Base-by-base conservation (phyloP, 2,797 vertebrate species). In the Vespertilio murinus region DNA sequence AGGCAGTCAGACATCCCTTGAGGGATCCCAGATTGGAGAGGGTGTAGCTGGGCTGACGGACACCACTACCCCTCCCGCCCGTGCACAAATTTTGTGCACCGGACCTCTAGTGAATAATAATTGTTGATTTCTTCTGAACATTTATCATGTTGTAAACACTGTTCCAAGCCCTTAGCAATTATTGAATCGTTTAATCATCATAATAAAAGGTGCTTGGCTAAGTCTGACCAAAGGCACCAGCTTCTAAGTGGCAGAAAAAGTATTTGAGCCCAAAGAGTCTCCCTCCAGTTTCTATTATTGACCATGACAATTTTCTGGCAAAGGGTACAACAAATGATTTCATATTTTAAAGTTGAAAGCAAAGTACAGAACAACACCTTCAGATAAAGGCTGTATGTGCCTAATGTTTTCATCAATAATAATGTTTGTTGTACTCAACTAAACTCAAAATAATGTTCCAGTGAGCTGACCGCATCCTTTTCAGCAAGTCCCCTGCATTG, bases 351-450 rank as follows among this genome's bases (percentile, higher is more conserved):
- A 73, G 42, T 64, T 83, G 64, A 87, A 94, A 93, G 70, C 30
- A 65, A 80, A 87, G 71, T 74, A 86, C 67, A 91, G 54, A 96
- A 89, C 2, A 93, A 86, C n/a, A 52, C 25, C 5, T 0, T 65
- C 79, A 92, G 52, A 88, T 79, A 93, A 93, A 88, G 40, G 40
- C 20, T 93, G 6, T 40, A 17, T 49, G 18, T 75, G n/a, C 64
- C 33, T 91, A 64, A 88, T 88, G 35, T 94, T 93, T 94, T 81
- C 54, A 74, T 90, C 54, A 84, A 30, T 69, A 90, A 59, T 65
- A 83, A 74, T 81, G 56, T 83, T 69, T 94, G 47, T 75, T 81
- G 83, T 74, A 84, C 89, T 94, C 56, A 91, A 6, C 16, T 80
- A 35, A 94, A 75, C 47, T 91, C 79, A 28, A 75, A 71, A 77